A percentile compares a stretch with the other conserved stretches of the same genome.
phyloP scores from a whole-genome alignment of 2,888 invertebrate species.

The Andrena bucephala region DNA sequence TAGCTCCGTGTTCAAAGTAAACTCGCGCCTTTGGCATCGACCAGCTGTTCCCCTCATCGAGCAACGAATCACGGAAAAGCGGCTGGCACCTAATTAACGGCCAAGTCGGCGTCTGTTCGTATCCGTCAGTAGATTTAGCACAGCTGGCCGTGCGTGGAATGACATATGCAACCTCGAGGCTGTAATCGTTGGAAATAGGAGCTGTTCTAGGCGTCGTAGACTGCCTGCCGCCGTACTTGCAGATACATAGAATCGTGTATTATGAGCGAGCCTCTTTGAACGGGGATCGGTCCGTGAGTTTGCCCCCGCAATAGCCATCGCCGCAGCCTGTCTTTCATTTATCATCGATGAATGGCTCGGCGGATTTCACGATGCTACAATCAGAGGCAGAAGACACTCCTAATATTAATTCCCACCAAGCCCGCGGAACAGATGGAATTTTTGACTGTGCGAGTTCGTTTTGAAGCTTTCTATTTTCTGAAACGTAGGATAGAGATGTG shows the following conservation, averaged over 20 bases:
- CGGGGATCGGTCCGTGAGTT: slow-evolving; percentile 21
- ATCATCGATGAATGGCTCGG: background rate
- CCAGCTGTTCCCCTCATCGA: background rate
- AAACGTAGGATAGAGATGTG: background rate
- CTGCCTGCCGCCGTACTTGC: slow-evolving; percentile 64
- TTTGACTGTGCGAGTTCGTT: background rate
- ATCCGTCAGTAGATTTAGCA: slow-evolving; percentile 54
- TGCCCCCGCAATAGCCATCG: background rate
- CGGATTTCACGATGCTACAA: background rate
- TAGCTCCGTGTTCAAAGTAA: background rate
- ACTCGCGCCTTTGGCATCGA: background rate
- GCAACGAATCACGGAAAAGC: slow-evolving; percentile 9
- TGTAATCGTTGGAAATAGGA: slow-evolving; percentile 60
- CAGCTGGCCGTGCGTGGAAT: slow-evolving; percentile 49
- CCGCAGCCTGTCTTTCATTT: background rate
- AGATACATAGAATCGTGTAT: slow-evolving; percentile 46
- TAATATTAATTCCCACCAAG: background rate
- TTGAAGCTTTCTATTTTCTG: no score
- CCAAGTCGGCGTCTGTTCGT: slow-evolving; percentile 42
- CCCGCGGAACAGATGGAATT: slow-evolving; percentile 2
- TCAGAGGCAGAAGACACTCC: background rate
- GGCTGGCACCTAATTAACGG: slow-evolving; percentile 25
- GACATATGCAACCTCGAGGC: slow-evolving; percentile 48
- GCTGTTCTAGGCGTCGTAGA: slow-evolving; percentile 62
- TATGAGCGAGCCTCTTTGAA: slow-evolving; percentile 24